A percentile compares a stretch with the other conserved stretches of the same genome.
These are phyloP conservation scores for Aporophyla lueneburgensis DNA, from an alignment of 2,888 invertebrate genomes.

Conservation along the genomic window DNA sequence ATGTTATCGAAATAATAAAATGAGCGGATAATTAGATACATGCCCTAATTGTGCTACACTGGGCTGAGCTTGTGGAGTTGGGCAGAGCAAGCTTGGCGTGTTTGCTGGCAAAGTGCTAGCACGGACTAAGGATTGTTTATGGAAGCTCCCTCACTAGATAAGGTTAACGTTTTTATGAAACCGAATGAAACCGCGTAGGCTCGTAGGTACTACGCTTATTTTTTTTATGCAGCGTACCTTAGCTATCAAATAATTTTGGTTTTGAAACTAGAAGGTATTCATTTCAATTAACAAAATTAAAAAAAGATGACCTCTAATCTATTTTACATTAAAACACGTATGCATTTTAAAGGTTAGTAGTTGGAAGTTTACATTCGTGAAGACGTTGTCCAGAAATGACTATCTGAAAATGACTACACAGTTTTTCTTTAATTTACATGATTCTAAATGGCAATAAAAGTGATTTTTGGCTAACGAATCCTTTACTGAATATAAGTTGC, in stretches of 20 bases:
- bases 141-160: no score
- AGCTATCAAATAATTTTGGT: background rate
- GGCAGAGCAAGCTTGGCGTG: no score
- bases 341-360: background rate
- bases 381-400: background rate
- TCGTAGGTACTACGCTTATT: no score
- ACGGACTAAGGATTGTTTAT: no score
- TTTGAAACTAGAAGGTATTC: background rate
- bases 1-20: no score
- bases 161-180: no score
- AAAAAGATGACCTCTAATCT: background rate
- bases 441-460: background rate
- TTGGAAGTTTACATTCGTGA: background rate
- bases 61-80: no score
- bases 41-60: no score
- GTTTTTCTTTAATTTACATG: background rate
- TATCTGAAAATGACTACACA: background rate
- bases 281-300: background rate
- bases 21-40: no score
- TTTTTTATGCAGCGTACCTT: background rate
- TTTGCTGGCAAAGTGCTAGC: no score
- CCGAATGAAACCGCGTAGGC: no score
- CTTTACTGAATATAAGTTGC: background rate
- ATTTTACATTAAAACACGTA: background rate
- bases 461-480: background rate